Evolutionary conservation across 2,888 invertebrate genomes (phyloP), one percentile per base, ranked within the genome.

Genomic region (Gastracanthus pulcherrimus): DNA sequence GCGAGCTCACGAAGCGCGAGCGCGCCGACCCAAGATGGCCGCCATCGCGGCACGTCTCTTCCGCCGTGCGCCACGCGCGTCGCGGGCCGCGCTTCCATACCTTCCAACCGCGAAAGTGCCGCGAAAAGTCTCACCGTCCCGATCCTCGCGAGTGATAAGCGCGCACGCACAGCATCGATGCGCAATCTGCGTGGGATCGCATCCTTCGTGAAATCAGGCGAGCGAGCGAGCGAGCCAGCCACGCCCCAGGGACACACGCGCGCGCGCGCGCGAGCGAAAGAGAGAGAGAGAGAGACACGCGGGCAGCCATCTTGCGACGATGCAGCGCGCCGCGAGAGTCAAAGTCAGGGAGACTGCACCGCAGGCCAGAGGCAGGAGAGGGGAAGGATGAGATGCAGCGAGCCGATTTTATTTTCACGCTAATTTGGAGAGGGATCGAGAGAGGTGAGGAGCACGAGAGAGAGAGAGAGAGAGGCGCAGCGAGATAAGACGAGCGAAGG

Each of bases 261-360:
- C 66, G 5, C 34, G 55, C 55, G n/a, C 72, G 11, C 38, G 69
- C 51, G 66, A 36, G 5, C 34, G 55, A 36, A 5, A 38, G 26
- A 64, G 84, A 26, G 23, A 26, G 19, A 19, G 11, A 13, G 23
- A 55, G n/a, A 9, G 11, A 13, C 23, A 7, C n/a, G n/a, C n/a
- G n/a, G n/a, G 85, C 90, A 88, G 91, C 91, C 91, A 91, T 91
- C 89, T 91, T 91, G 90, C 89, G 87, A 88, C 88, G 88, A 87
- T 82, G 86, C 85, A n/a, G 31, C 11, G 31, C 36, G 79, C 74
- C 45, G 62, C 26, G 13, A 66, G 55, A 16, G 3, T 16, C 41
- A 29, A 31, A 34, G 62, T 62, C 7, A 62, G 62, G 29, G 58
- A 60, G 58, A 60, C n/a, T 13, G 45, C n/a, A n/a, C n/a, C n/a